phyloP scores from a whole-genome alignment of 2,888 invertebrate species.

The Coenonympha arcania region DNA sequence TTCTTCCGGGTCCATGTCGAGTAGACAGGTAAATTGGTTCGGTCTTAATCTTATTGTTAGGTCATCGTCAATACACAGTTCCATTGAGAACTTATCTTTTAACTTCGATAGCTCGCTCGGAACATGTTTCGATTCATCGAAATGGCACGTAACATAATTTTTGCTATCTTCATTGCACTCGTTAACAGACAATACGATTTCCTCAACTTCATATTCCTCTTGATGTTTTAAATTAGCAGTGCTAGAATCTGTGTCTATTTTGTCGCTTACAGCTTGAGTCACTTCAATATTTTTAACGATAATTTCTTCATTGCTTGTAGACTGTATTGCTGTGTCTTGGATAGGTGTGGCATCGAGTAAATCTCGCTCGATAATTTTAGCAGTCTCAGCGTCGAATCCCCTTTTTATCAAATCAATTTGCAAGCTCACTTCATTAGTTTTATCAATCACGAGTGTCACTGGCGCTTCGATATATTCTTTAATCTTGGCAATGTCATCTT shows the following conservation, averaged over 20 bases:
- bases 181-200: constrained; percentile 49
- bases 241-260: constrained; percentile 26
- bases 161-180: constrained; percentile 51
- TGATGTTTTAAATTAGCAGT: constrained; percentile 33
- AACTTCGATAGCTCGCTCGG: constrained; percentile 37
- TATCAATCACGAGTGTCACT: constrained; percentile 22
- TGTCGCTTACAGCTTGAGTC: constrained; percentile 26
- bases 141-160: constrained; percentile 44
- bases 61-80: constrained; percentile 60
- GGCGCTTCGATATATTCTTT: constrained; percentile 49
- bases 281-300: constrained; percentile 5
- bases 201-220: constrained; percentile 44
- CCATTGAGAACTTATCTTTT: constrained; percentile 63
- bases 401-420: constrained; percentile 57
- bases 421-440: constrained; percentile 39
- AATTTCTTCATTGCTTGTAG: constrained; percentile 15
- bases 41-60: constrained; percentile 53
- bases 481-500: constrained; percentile 60
- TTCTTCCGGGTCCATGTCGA: constrained; percentile 41
- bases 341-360: constrained; percentile 48
- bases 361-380: constrained; percentile 64
- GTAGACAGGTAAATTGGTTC: constrained; percentile 40
- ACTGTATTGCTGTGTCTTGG: constrained; percentile 26
- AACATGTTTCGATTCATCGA: constrained; percentile 39
- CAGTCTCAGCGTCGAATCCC: constrained; percentile 64